Conservation (phyloP, 2,888 invertebrate genomes). For the Gari tellinella region DNA sequence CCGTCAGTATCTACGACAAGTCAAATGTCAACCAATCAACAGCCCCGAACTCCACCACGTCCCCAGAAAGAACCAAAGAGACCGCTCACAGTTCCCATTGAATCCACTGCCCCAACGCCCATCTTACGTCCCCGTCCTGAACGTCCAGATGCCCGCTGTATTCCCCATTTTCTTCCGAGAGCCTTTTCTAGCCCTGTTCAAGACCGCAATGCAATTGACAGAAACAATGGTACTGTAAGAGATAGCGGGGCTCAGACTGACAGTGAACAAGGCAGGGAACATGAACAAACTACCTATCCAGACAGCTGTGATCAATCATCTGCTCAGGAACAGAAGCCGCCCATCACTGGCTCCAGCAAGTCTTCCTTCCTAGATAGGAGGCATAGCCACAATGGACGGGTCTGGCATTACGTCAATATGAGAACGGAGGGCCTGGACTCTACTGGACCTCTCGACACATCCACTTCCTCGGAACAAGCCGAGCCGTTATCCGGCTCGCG, state of each 20-base stretch:
- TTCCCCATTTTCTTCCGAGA: slow-evolving; percentile 45
- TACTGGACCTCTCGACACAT: slow-evolving; percentile 1
- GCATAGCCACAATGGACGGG: slow-evolving; percentile 24
- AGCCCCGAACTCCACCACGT: slow-evolving; percentile 29
- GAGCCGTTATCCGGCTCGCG: background rate
- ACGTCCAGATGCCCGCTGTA: slow-evolving; percentile 37
- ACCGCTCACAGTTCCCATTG: slow-evolving; percentile 52
- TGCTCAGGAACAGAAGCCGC: background rate
- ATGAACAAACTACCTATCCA: background rate
- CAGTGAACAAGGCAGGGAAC: slow-evolving; percentile 6
- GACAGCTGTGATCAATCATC: background rate
- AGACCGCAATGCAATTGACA: background rate
- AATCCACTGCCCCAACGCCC: slow-evolving; percentile 48
- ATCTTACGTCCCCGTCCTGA: slow-evolving; percentile 49
- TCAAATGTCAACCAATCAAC: slow-evolving; percentile 4
- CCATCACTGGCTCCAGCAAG: background rate
- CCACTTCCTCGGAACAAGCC: slow-evolving; percentile 2
- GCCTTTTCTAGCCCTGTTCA: slow-evolving; percentile 49
- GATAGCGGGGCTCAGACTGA: background rate
- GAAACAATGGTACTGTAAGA: background rate
- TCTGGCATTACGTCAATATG: slow-evolving; percentile 53
- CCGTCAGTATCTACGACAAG: slow-evolving; percentile 13
- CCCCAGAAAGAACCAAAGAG: slow-evolving; percentile 43
- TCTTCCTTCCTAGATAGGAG: slow-evolving; percentile 6
- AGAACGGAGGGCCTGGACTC: slow-evolving; percentile 11